Evolutionary conservation across 2,888 invertebrate species (phyloP), one percentile per base, ranked within the genome.

Genomic region (Cyclophora punctaria): DNA sequence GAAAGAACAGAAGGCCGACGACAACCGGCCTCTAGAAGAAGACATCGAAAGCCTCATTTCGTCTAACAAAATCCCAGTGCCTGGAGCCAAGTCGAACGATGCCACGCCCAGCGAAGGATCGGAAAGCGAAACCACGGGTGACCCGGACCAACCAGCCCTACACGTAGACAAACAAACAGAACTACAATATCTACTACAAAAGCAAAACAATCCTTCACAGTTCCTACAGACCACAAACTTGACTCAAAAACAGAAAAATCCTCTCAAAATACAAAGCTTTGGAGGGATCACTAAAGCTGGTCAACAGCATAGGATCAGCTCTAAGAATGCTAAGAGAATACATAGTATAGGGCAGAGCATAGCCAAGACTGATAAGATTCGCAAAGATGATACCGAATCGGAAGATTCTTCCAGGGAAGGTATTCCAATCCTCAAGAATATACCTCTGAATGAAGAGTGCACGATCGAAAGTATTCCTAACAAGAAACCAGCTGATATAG

Each of bases 381-480:
- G 60, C 0, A 75, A 61, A 3, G 66, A 69, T 0, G 75, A 77
- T 2, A 54, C 68, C 4, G 76, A 78, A 43, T 68, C 66, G 20
- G 85, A 85, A 5, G 83, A 87, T 0, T 74, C 67, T 54, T 40
- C 65, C 0, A 76, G 65, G 37, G 86, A 84, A 20, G 64, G 71
- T 0, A 57, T 71, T 1, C 69, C 76, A 0, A 55, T 80, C 2
- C 57, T 82, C 5, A 81, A 81, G 53, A 89, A 89, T 48, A 81
- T 91, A 6, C 78, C 88, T 0, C 78, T 91, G 49, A 91, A 90
- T 44, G 91, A 91, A 34, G 91, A 91, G 57, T 91, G 91, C 50
- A 91, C 91, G 0, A 84, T 91, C 55, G 91, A 91, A 58, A 79
- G 85, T 41, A 81, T 91, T 62, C 87, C 89, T 0, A 90, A 90